Conservation (phyloP, 2,888 invertebrate genomes). For the Campoplex nolae region DNA sequence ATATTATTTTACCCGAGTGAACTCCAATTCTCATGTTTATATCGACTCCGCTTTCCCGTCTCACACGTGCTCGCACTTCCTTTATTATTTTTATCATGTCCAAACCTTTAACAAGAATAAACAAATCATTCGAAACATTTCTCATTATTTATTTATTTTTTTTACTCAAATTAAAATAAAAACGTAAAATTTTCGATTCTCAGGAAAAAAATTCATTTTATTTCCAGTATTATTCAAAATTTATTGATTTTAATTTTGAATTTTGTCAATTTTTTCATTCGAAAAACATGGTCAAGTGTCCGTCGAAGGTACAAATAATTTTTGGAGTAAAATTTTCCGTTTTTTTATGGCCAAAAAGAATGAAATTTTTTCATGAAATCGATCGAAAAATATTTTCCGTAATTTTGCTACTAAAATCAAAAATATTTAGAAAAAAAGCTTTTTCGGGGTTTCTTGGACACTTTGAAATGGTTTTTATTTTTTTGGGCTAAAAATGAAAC, state of each 20-base stretch:
- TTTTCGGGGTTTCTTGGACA: not conserved
- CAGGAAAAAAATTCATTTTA: too few relatives aligned
- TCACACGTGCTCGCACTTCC: constrained; percentile 87
- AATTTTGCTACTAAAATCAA: too few relatives aligned
- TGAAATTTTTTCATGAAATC: too few relatives aligned
- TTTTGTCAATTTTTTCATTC: too few relatives aligned
- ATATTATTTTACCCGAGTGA: constrained; percentile 95
- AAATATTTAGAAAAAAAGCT: too few relatives aligned
- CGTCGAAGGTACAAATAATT: too few relatives aligned
- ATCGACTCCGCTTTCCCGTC: constrained; percentile 91
- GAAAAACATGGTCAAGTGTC: too few relatives aligned
- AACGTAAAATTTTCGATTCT: not conserved
- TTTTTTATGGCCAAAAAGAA: too few relatives aligned
- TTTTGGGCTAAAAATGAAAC: constrained; percentile 1
- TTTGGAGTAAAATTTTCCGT: too few relatives aligned
- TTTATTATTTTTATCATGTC: constrained; percentile 97
- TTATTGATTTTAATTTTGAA: too few relatives aligned
- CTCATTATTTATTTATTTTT: not conserved
- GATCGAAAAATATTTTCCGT: too few relatives aligned
- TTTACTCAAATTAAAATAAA: not conserved
- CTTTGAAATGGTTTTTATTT: not conserved
- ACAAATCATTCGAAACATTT: not conserved
- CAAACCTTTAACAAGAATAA: constrained; percentile 85
- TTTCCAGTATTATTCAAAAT: too few relatives aligned
- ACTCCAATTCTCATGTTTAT: constrained; percentile 99